These are phyloP conservation scores for Mythimna vitellina DNA, from an alignment of 2,888 invertebrate genomes.

Conservation along the genomic window DNA sequence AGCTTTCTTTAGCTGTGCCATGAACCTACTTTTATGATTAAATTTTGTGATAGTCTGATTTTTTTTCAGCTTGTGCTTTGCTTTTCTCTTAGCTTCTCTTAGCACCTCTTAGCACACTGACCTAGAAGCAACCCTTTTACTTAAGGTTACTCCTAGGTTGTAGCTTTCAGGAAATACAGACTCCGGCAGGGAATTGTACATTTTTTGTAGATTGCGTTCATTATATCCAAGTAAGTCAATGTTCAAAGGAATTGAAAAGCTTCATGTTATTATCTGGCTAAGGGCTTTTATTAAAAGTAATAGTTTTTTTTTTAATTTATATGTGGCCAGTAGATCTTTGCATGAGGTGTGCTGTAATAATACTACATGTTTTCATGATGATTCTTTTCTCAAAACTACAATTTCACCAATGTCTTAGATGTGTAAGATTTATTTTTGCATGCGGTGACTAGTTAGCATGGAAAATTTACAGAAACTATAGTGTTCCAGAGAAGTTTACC, in stretches of 20 bases:
- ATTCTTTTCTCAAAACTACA: not conserved
- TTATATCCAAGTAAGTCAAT: not conserved
- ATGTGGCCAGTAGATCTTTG: not conserved
- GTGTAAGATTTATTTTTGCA: not conserved
- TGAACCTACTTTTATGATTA: not conserved
- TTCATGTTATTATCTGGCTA: not conserved
- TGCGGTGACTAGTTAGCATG: not conserved
- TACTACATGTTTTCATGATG: not conserved
- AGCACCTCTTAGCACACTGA: too few species aligned
- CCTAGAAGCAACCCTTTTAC: too few species aligned
- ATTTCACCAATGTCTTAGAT: not conserved
- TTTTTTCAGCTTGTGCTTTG: not conserved
- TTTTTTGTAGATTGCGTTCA: not conserved
- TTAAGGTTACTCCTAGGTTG: too few species aligned
- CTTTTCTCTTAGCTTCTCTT: not conserved
- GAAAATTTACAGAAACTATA: not conserved
- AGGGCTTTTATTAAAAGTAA: not conserved
- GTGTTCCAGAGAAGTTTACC: not conserved
- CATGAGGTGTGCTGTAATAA: not conserved
- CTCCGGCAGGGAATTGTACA: too few species aligned
- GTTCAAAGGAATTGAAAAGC: not conserved
- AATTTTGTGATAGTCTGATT: not conserved
- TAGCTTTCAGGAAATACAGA: too few species aligned
- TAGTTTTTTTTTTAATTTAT: not conserved
- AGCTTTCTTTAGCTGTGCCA: not conserved